These are phyloP conservation scores for Dascyllus trimaculatus DNA, from an alignment of 2,113 vertebrate species.

Conservation along the genomic window DNA sequence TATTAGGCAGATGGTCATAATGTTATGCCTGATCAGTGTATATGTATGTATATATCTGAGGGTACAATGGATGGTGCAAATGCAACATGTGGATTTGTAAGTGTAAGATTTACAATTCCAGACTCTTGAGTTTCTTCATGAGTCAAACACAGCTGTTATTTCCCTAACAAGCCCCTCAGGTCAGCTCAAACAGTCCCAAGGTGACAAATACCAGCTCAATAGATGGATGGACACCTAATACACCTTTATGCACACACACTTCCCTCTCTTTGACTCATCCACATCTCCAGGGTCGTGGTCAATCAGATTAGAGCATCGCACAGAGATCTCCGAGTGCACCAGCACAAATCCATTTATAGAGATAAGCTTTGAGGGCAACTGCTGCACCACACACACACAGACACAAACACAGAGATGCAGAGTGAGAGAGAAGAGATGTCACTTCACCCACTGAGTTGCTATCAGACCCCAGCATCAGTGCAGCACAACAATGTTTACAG, in stretches of 20 bases:
- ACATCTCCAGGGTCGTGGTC: slow-evolving; percentile 50
- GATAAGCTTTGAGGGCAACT: slow-evolving; percentile 66
- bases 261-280: slow-evolving; percentile 14
- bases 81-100: slow-evolving; percentile 20
- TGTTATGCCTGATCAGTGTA: no score
- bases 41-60: no score
- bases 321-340: slow-evolving; percentile 57
- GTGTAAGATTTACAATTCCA: slow-evolving; percentile 11
- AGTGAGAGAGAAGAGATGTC: slow-evolving; percentile 42
- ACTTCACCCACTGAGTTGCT: slow-evolving; percentile 22
- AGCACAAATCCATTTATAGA: slow-evolving; percentile 78
- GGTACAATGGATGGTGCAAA: neutral
- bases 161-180: neutral
- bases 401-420: slow-evolving; percentile 3
- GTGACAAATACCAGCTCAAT: slow-evolving; percentile 44
- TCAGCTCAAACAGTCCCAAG: slow-evolving; percentile 26
- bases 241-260: slow-evolving; percentile 6
- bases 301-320: slow-evolving; percentile 76
- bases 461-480: slow-evolving; percentile 38
- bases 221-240: slow-evolving; percentile 36
- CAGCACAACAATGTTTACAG: slow-evolving; percentile 30
- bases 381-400: slow-evolving; percentile 4
- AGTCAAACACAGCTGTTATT: slow-evolving; percentile 23
- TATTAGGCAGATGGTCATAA: no score
- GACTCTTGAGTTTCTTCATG: slow-evolving; percentile 1